Conservation (phyloP, 2,888 invertebrate genomes). For the Nephrotoma guestfalica region DNA sequence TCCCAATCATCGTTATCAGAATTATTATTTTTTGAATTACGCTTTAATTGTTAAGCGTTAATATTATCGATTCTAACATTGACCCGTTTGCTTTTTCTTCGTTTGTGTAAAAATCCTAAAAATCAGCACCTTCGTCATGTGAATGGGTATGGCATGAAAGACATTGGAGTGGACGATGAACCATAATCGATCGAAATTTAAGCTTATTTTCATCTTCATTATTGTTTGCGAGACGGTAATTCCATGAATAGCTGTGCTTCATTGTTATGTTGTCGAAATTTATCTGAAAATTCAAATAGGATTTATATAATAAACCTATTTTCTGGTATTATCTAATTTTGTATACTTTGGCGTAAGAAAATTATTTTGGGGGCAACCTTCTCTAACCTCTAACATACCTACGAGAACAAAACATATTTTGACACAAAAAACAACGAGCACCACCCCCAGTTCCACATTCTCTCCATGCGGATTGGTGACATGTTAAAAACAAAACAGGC, state of each 20-base stretch:
- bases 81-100: constrained; percentile 39
- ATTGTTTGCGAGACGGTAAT: constrained; percentile 33
- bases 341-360: not conserved
- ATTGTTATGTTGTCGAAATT: constrained; percentile 34
- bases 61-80: constrained; percentile 59
- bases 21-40: too few species aligned
- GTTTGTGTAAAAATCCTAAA: constrained; percentile 37
- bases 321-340: not conserved
- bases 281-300: constrained; percentile 18
- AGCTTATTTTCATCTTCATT: constrained; percentile 24
- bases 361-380: not conserved
- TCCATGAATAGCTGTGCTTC: constrained; percentile 61
- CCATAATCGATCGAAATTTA: constrained; percentile 24
- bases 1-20: too few species aligned
- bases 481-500: too few species aligned
- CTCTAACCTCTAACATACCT: too few species aligned
- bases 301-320: not conserved
- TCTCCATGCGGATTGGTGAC: too few species aligned
- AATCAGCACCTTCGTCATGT: constrained; percentile 31
- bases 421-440: too few species aligned
- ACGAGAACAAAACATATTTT: too few species aligned
- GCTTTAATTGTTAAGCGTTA: too few species aligned
- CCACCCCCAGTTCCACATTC: too few species aligned
- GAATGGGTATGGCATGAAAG: constrained; percentile 30
- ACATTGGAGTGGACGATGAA: constrained; percentile 28